A percentile compares a stretch with the other conserved stretches of the same genome.
Conservation (phyloP, 2,888 invertebrate species). For the Dioctria linearis region DNA sequence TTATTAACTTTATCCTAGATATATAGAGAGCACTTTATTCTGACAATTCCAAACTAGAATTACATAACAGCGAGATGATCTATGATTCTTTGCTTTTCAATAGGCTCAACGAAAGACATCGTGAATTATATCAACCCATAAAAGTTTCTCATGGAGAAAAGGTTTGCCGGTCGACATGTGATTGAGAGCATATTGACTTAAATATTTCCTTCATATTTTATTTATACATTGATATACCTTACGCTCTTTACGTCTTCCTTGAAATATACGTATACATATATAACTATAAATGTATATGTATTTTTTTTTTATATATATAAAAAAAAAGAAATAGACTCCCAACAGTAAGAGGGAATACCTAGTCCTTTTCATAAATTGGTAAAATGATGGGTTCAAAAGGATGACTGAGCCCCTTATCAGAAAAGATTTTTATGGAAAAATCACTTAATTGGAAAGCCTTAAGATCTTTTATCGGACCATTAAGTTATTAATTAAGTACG, state of each 20-base stretch:
- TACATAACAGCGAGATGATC: background rate
- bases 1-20: background rate
- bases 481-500: constrained; percentile 35
- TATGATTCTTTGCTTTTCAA: background rate
- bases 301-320: background rate
- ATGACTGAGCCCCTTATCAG: constrained; percentile 5
- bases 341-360: constrained; percentile 5
- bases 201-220: constrained; percentile 28
- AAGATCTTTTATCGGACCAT: constrained; percentile 33
- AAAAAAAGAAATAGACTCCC: constrained; percentile 9
- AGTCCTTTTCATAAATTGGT: constrained; percentile 30
- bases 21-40: too few species aligned
- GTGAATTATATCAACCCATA: background rate
- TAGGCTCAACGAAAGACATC: constrained; percentile 7
- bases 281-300: background rate
- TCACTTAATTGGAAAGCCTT: constrained; percentile 45
- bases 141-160: background rate
- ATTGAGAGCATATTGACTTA: constrained; percentile 37
- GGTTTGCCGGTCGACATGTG: background rate
- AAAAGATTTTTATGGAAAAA: constrained; percentile 8
- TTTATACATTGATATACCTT: constrained; percentile 6
- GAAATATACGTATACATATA: background rate
- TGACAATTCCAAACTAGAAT: constrained; percentile 12
- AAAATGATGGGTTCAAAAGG: constrained; percentile 39
- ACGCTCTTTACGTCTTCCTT: background rate